Percentiles rank a stretch among this genome's conserved stretches.
These are phyloP conservation scores for Drosophila malerkotliana DNA, from an alignment of 1,140 invertebrate genomes.

Conservation along the genomic window DNA sequence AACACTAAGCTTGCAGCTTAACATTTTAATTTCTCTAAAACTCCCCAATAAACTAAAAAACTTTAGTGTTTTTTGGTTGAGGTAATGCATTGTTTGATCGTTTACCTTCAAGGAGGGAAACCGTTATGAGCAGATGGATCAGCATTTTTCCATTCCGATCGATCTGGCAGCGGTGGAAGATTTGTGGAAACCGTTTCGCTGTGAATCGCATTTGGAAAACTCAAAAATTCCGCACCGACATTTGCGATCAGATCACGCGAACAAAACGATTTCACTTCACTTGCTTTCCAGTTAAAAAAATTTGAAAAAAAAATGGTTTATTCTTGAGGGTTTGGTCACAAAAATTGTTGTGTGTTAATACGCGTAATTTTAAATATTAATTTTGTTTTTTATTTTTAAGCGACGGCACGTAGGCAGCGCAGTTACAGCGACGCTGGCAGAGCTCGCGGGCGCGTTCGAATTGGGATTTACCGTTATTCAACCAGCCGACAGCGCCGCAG, in stretches of 20 bases:
- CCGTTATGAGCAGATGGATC: constrained; percentile 62
- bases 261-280: constrained; percentile 29
- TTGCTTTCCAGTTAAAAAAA: constrained; percentile 19
- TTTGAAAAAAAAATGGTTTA: constrained; percentile 18
- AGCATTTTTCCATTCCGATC: constrained; percentile 73
- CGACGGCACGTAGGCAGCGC: constrained; percentile 2
- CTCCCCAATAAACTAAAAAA: too few species aligned
- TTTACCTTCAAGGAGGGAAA: constrained; percentile 72
- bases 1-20: too few species aligned
- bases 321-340: background rate
- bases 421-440: background rate
- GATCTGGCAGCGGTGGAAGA: constrained; percentile 26
- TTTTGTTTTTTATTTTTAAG: background rate
- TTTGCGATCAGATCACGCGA: constrained; percentile 38
- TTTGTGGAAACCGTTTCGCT: constrained; percentile 42
- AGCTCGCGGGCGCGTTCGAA: constrained; percentile 6
- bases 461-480: constrained; percentile 24
- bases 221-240: constrained; percentile 34
- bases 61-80: background rate
- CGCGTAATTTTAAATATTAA: background rate
- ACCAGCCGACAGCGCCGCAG: constrained; percentile 67
- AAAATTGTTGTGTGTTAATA: background rate
- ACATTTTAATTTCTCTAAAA: too few species aligned
- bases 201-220: constrained; percentile 52
- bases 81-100: background rate